A percentile compares a stretch with the other conserved stretches of the same genome.
Conservation (phyloP, 2,797 vertebrate species). For the Eptatretus atami region DNA sequence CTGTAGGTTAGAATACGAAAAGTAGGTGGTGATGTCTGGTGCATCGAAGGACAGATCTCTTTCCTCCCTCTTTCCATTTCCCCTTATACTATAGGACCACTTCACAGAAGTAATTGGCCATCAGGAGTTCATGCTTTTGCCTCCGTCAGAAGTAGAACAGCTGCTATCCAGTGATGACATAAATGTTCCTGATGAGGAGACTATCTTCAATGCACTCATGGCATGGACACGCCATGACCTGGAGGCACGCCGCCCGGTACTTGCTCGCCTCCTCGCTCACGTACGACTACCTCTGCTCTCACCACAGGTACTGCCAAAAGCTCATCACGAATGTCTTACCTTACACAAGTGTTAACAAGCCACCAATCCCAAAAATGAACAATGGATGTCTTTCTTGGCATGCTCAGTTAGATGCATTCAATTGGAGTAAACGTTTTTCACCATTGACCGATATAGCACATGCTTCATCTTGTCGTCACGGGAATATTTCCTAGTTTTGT, state of each 20-base stretch:
- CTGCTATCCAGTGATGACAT: neutral
- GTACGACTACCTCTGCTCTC: neutral
- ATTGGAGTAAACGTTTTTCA: too few relatives aligned
- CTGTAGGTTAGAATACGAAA: too few relatives aligned
- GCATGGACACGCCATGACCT: neutral
- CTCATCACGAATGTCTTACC: too few relatives aligned
- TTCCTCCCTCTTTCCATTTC: neutral
- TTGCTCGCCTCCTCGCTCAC: neutral
- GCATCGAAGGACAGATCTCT: too few relatives aligned
- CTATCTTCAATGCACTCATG: neutral
- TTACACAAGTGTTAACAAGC: too few relatives aligned
- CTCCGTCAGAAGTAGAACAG: neutral
- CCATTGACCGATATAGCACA: too few relatives aligned
- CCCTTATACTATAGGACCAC: neutral
- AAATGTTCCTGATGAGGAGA: neutral
- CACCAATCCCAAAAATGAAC: too few relatives aligned
- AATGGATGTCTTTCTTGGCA: too few relatives aligned
- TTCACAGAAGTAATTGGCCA: neutral
- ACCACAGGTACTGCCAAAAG: neutral
- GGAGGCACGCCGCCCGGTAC: neutral
- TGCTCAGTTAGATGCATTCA: too few relatives aligned
- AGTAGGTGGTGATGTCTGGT: too few relatives aligned
- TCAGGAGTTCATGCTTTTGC: neutral
- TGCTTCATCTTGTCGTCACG: too few relatives aligned
- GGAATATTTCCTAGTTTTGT: too few relatives aligned